Evolutionary conservation across 92 coral and sea anemone species (phyloP).

Genomic region (Parazoanthus darwini): DNA sequence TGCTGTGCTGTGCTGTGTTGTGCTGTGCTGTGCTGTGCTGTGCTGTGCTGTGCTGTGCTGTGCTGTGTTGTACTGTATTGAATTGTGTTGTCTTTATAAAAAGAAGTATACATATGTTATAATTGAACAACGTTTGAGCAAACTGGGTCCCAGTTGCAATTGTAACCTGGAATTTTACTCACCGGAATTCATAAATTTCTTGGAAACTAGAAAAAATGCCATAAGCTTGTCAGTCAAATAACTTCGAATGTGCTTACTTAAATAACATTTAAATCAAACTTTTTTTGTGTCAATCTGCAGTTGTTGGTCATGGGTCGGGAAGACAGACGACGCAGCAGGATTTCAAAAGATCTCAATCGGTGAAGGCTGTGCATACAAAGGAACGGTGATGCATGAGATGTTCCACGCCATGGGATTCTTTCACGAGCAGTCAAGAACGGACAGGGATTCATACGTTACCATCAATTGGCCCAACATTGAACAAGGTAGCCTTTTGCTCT

Average conservation of each 20-base stretch:
- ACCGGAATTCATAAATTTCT: too few relatives aligned
- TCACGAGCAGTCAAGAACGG: conserved; percentile 25
- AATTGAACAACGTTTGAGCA: too few relatives aligned
- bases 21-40: too few relatives aligned
- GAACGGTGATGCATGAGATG: conserved; percentile 39
- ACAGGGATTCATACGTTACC: not conserved
- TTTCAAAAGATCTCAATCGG: conserved; percentile 44
- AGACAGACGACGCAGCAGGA: not conserved
- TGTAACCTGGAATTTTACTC: too few relatives aligned
- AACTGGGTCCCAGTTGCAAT: too few relatives aligned
- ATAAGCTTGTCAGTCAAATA: too few relatives aligned
- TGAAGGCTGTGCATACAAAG: conserved; percentile 37
- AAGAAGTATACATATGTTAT: too few relatives aligned
- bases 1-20: too few relatives aligned
- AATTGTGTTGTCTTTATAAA: too few relatives aligned
- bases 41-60: too few relatives aligned
- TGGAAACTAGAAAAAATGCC: too few relatives aligned
- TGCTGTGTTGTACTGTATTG: too few relatives aligned
- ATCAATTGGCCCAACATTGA: not conserved
- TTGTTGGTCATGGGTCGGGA: conserved; percentile 2
- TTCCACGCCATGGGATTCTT: conserved; percentile 25
- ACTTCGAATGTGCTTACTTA: not conserved
- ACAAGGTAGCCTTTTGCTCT: not conserved
- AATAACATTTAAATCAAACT: not conserved
- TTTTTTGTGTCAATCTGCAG: not conserved